These are phyloP conservation scores for Triops cancriformis DNA, from an alignment of 1,140 invertebrate species.

Conservation along the genomic window DNA sequence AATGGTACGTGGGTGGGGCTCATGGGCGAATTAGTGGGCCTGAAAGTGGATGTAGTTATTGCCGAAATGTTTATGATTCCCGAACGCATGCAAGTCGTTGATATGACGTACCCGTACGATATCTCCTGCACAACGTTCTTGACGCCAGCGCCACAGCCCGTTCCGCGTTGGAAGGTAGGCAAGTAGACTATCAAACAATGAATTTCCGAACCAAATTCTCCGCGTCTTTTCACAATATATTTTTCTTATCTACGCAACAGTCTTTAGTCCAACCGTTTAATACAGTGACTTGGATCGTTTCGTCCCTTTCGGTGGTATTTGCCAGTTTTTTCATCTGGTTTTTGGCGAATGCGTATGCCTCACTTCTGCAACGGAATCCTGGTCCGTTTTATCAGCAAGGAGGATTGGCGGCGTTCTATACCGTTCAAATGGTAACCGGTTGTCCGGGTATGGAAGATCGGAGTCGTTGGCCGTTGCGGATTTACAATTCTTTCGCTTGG, in stretches of 20 bases:
- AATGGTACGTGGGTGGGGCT: conserved; percentile 33
- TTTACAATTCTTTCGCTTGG: conserved; percentile 25
- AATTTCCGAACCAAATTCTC: conserved; percentile 25
- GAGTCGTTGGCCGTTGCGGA: conserved; percentile 19
- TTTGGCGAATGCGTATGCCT: neutral
- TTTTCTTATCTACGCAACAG: conserved; percentile 24
- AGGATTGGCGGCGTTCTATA: conserved; percentile 20
- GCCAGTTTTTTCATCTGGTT: conserved; percentile 18
- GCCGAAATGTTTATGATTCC: conserved; percentile 33
- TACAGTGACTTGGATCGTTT: conserved; percentile 4
- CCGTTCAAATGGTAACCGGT: conserved; percentile 18
- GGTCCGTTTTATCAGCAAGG: conserved; percentile 5
- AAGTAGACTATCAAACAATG: conserved; percentile 27
- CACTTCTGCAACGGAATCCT: neutral
- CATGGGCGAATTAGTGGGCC: conserved; percentile 30
- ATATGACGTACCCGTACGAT: conserved; percentile 25
- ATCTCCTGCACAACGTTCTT: conserved; percentile 22
- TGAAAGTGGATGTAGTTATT: conserved; percentile 30
- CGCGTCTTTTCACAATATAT: conserved; percentile 30
- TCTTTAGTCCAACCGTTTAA: conserved; percentile 21
- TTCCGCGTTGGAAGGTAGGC: conserved; percentile 29
- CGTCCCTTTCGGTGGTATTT: conserved; percentile 11
- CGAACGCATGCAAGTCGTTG: conserved; percentile 24
- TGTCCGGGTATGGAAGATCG: neutral
- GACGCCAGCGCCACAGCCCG: conserved; percentile 11